Conservation (phyloP, 2,797 vertebrate species). For the Onychomys leucogaster region DNA sequence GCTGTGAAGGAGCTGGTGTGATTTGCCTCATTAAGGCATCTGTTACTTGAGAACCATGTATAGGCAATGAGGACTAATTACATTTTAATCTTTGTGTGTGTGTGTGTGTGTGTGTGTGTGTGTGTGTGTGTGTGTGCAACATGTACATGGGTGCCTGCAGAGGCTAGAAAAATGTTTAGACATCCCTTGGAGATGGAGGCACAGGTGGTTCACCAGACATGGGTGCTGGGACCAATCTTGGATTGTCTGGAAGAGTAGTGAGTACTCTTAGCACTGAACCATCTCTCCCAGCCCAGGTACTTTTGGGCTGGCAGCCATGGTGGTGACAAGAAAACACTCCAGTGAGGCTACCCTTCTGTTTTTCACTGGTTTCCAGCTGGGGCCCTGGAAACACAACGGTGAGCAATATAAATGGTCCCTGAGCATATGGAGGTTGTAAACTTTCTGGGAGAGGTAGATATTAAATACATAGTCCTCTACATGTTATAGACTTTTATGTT, state of each 20-base stretch:
- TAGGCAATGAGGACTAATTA: background rate
- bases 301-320: background rate
- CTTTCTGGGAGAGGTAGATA: background rate
- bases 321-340: background rate
- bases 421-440: background rate
- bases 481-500: background rate
- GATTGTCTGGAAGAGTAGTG: background rate
- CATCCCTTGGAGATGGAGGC: background rate
- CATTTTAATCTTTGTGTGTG: background rate
- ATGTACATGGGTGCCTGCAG: too few relatives aligned
- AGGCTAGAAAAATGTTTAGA: background rate
- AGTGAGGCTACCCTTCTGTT: background rate
- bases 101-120: background rate
- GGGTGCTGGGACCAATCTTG: too few relatives aligned
- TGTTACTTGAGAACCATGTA: background rate
- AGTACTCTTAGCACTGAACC: background rate
- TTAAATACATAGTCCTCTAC: background rate
- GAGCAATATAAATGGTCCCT: too few relatives aligned
- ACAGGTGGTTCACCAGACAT: background rate
- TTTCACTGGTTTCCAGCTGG: background rate
- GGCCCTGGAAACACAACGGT: background rate
- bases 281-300: background rate
- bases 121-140: background rate
- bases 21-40: background rate
- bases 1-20: background rate